Evolutionary conservation across 2,888 invertebrate genomes (phyloP), one percentile per base, ranked within the genome.

Genomic region (Agrotis segetum): DNA sequence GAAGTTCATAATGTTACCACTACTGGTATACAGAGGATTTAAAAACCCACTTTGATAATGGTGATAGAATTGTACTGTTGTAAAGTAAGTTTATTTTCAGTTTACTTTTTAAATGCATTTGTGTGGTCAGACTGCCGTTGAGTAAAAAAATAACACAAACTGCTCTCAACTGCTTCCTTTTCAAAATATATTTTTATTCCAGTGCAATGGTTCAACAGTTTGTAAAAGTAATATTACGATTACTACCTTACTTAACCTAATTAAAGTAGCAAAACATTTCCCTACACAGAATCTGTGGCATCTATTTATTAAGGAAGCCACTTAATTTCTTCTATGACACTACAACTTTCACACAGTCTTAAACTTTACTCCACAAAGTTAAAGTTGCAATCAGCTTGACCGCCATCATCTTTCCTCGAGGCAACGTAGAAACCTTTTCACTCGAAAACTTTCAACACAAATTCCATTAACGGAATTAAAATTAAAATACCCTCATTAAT

Each of bases 391-490:
- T 34, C 64, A 6, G 34, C n/a, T 52, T 67, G 29, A 7, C 24
- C 3, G 11, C 19, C 19, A n/a, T 13, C 17, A n/a, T 62, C 19
- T 62, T 49, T 5, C 53, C 62, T 67, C 19, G 60, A 44, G 47
- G 50, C 64, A 67, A 76, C 66, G 24, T 52, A 69, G 72, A 65
- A 79, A 81, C 79, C 81, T 84, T 85, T 86, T 76, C 83, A 78
- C 77, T 84, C 74, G 79, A 81, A 87, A 88, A 88, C 81, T 88
- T 87, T 81, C 77, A 78, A 83, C 82, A 81, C 80, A 81, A 85
- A 86, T 84, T 89, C 88, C 88, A 88, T 88, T 88, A 88, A 83
- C 82, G 83, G 88, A 87, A 88, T 88, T 87, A 88, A 88, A 88
- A 87, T 88, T 88, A 84, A 87, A 88, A 88, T 84, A 81, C 85